A percentile compares a stretch with the other conserved stretches of the same genome.
Evolutionary conservation across 1,140 invertebrate species (phyloP).

Genomic region (Oedothorax gibbosus): DNA sequence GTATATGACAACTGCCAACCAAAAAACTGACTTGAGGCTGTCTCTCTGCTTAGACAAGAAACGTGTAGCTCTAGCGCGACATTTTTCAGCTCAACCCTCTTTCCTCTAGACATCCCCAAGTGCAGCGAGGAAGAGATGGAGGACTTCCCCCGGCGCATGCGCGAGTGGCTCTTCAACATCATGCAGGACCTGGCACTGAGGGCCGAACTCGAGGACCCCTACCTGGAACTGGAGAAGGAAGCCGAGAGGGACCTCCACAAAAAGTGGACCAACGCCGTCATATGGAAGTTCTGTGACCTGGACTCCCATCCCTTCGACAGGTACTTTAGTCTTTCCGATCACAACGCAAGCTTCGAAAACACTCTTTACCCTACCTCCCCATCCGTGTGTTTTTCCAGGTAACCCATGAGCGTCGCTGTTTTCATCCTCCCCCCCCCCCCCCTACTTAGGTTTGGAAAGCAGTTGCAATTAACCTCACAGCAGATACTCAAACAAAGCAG

Average conservation of each 20-base stretch:
- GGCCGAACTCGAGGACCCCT: conserved; percentile 35
- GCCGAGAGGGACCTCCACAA: conserved; percentile 65
- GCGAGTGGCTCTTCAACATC: conserved; percentile 96
- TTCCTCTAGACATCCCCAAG: conserved; percentile 70
- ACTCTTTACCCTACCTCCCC: no score
- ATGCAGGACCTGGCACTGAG: conserved; percentile 72
- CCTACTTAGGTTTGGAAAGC: no score
- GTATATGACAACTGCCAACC: no score
- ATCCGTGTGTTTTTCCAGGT: no score
- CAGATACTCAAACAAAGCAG: no score
- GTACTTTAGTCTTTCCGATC: conserved; percentile 65
- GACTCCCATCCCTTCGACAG: conserved; percentile 88
- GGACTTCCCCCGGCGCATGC: conserved; percentile 94
- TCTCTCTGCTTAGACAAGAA: no score
- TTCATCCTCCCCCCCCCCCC: no score
- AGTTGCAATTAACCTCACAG: no score
- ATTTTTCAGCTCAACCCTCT: neutral
- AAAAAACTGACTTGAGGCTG: no score
- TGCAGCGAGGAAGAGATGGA: conserved; percentile 87
- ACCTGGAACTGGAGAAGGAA: conserved; percentile 53
- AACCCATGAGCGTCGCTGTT: no score
- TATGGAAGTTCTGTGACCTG: conserved; percentile 97
- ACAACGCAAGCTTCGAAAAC: neutral
- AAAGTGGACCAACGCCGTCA: conserved; percentile 89
- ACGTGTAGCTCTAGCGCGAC: neutral